Percentiles rank a stretch among this genome's conserved stretches.
Evolutionary conservation across 2,888 invertebrate species (phyloP).

Genomic region (Stictocephala bisonia): DNA sequence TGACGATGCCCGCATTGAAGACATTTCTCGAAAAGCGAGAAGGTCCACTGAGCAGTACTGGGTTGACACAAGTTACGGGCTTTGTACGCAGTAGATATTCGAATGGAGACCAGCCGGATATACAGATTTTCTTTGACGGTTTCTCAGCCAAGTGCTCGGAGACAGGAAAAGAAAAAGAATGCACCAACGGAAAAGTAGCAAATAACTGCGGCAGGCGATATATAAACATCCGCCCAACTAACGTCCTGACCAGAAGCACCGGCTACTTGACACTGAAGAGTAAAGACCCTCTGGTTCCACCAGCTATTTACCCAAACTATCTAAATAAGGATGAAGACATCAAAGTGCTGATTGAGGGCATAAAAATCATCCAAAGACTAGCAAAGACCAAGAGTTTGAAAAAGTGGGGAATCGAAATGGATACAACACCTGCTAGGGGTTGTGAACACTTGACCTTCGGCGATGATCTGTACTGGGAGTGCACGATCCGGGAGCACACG

Average conservation of each 20-base stretch:
- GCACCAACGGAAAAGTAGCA: conserved; percentile 44
- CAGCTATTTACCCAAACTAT: conserved; percentile 68
- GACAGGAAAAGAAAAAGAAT: conserved; percentile 58
- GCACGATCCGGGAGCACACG: conserved; percentile 56
- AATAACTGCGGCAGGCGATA: conserved; percentile 47
- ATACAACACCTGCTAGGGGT: conserved; percentile 50
- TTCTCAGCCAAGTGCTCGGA: conserved; percentile 62
- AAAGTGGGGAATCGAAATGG: conserved; percentile 56
- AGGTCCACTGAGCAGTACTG: conserved; percentile 65
- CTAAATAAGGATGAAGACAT: conserved; percentile 65
- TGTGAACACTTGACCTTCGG: conserved; percentile 54
- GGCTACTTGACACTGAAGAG: conserved; percentile 64
- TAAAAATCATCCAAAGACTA: conserved; percentile 57
- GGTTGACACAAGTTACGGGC: conserved; percentile 65
- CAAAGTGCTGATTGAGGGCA: conserved; percentile 60
- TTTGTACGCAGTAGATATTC: conserved; percentile 64
- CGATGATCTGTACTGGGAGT: conserved; percentile 59
- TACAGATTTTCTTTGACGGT: conserved; percentile 66
- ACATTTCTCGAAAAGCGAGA: conserved; percentile 62
- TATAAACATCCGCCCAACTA: conserved; percentile 56
- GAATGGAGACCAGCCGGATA: conserved; percentile 63
- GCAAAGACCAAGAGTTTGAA: conserved; percentile 55
- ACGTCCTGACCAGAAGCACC: conserved; percentile 63
- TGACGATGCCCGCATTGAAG: conserved; percentile 61
- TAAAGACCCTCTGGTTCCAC: conserved; percentile 66